Evolutionary conservation across 2,797 vertebrate species (phyloP), one percentile per base, ranked within the genome.

Genomic region (Rachycentron canadum): DNA sequence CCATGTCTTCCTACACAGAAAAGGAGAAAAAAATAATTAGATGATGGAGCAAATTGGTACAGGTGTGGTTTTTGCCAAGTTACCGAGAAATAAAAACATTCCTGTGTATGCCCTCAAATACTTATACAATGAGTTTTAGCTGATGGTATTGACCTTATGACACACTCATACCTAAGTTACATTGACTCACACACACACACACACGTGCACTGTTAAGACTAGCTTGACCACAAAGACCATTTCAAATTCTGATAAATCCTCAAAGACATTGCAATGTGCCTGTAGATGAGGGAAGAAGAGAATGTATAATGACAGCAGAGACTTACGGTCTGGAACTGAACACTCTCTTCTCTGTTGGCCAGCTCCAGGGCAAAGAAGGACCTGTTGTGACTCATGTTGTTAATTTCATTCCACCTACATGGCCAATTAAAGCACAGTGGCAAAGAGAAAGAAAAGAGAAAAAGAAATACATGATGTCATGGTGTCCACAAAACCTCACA

Each of bases 251-350:
- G 32, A 78, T 30, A 61, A 88, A 86, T 78, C 69, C 43, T 86
- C 81, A 85, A 76, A 87, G 76, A 70, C 56, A 81, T 21, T 60
- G 69, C 79, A 59, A 79, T 78, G 78, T 72, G 28, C 26, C 52
- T 23, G 49, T 32, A 28, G 67, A 60, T 4, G 23, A 38, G 40
- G 7, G 30, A 59, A 66, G 66, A 50, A 59, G 41, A 58, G 40
- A 69, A n/a, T 36, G 58, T 64, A 69, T 59, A 59, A n/a, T 23
- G 55, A 43, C 30, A 50, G 79, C 32, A 50, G 63, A 85, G 83
- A 96, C 97, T 98, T 93, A 99, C 98, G 57, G 98, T 98, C 94
- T 99, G 98, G 92, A 99, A 99, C 82, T 99, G 98, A 92, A 99
- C 95, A 88, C 97, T 99, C 88, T 99, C 98, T 80, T 99, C 98